These are phyloP conservation scores for Megaceryle alcyon DNA, from an alignment of 2,797 vertebrate species.

Conservation along the genomic window DNA sequence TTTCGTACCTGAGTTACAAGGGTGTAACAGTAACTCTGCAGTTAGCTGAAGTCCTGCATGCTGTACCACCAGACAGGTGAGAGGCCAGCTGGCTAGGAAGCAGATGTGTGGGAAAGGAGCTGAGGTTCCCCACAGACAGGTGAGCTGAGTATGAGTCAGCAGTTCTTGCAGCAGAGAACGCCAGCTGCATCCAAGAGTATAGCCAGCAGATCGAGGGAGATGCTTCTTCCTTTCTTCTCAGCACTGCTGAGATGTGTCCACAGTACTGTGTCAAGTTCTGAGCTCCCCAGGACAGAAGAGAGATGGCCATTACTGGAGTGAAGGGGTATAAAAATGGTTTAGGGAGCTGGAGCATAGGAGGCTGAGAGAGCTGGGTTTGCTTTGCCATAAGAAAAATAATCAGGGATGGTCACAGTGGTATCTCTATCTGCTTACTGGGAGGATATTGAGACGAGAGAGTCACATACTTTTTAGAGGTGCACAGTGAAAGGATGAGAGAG, in stretches of 20 bases:
- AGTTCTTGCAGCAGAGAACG: neutral
- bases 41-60: neutral
- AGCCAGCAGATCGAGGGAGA: neutral
- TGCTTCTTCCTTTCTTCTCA: neutral
- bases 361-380: neutral
- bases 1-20: neutral
- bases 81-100: neutral
- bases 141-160: neutral
- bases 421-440: neutral
- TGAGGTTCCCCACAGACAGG: neutral
- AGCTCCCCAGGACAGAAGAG: neutral
- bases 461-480: neutral
- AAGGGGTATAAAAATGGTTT: neutral
- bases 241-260: accelerated
- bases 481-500: neutral
- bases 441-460: neutral
- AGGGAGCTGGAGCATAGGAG: neutral
- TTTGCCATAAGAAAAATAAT: neutral
- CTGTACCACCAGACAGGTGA: neutral
- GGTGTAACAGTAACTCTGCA: neutral
- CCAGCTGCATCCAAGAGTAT: neutral
- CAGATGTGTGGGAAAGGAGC: neutral
- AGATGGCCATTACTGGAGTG: neutral
- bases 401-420: neutral
- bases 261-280: neutral